Evolutionary conservation across 2,797 vertebrate species (phyloP).

Genomic region (Cossypha dichroa): DNA sequence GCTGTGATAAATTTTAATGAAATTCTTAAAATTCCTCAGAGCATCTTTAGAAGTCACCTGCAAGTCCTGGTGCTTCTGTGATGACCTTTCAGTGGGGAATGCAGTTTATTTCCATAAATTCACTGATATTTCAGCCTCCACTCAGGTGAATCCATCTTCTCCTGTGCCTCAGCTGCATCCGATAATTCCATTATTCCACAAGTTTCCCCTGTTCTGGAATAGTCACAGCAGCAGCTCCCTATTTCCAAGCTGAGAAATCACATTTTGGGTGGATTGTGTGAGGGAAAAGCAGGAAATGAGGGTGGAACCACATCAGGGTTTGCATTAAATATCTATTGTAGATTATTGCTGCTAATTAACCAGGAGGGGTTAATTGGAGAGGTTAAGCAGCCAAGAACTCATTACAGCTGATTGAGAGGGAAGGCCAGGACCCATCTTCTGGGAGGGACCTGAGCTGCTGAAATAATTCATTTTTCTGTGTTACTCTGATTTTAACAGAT

Average conservation of each 20-base stretch:
- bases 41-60: too few relatives aligned
- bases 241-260: background rate
- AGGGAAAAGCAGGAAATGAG: background rate
- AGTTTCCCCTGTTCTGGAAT: background rate
- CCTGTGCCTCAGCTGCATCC: background rate
- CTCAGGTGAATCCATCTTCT: background rate
- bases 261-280: too few relatives aligned
- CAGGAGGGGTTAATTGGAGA: background rate
- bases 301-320: background rate
- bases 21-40: too few relatives aligned
- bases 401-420: background rate
- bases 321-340: accelerated
- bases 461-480: background rate
- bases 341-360: background rate
- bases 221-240: background rate
- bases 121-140: too few relatives aligned
- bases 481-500: background rate
- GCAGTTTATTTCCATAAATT: too few relatives aligned
- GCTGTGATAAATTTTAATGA: too few relatives aligned
- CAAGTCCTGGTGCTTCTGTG: too few relatives aligned
- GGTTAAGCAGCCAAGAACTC: background rate
- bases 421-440: background rate
- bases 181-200: accelerated
- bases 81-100: too few relatives aligned
- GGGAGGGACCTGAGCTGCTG: background rate